Percentiles rank a stretch among this genome's conserved stretches.
Conservation (phyloP, 1,140 invertebrate genomes). For the Plodia interpunctella region DNA sequence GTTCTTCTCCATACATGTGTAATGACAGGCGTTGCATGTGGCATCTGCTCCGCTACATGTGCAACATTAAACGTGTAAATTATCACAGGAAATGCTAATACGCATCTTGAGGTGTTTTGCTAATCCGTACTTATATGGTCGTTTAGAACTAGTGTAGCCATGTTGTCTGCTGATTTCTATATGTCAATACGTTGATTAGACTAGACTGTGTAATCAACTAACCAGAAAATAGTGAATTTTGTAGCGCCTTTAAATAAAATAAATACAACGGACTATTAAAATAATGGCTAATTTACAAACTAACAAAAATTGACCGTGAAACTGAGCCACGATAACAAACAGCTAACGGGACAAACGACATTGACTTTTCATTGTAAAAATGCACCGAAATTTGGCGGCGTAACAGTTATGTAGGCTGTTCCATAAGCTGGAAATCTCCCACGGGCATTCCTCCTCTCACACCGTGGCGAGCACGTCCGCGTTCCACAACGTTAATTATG, state of each 20-base stretch:
- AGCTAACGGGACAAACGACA: not conserved
- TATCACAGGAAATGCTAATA: not conserved
- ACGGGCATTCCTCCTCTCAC: constrained; percentile 23
- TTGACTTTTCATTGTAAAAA: not conserved
- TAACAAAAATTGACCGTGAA: not conserved
- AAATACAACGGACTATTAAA: too few relatives aligned
- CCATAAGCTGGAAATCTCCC: constrained; percentile 18
- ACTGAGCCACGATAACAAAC: not conserved
- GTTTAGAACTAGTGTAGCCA: too few relatives aligned
- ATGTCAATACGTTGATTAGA: too few relatives aligned
- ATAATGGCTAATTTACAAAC: too few relatives aligned
- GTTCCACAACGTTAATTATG: constrained; percentile 28
- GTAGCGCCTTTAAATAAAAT: too few relatives aligned
- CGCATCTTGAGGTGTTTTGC: not conserved
- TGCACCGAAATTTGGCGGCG: not conserved
- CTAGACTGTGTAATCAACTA: too few relatives aligned
- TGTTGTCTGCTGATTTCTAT: too few relatives aligned
- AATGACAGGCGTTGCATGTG: constrained; percentile 1
- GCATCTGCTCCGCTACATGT: not conserved
- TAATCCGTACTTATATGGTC: not conserved
- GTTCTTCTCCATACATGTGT: not conserved
- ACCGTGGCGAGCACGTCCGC: constrained; percentile 19
- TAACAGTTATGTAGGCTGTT: not conserved
- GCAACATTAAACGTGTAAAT: not conserved
- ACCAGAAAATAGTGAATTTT: too few relatives aligned